Evolutionary conservation across 1,140 invertebrate species (phyloP).

Genomic region (Rhizoglyphus robini): DNA sequence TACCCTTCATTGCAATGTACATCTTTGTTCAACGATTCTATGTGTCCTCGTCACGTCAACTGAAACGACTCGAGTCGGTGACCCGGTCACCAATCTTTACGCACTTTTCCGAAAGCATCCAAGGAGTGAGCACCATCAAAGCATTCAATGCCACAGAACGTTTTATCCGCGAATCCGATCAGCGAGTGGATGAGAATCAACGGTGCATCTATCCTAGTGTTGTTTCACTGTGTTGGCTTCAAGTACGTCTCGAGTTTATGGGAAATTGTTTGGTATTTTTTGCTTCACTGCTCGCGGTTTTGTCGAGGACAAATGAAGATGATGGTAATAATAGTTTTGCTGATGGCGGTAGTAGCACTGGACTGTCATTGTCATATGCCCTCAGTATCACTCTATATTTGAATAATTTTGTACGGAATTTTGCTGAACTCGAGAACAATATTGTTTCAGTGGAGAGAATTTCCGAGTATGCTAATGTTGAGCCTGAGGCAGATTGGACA

Average conservation of each 20-base stretch:
- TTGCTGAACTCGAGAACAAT: too few species aligned
- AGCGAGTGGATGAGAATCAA: too few species aligned
- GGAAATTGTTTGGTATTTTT: too few species aligned
- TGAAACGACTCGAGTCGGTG: slow-evolving; percentile 40
- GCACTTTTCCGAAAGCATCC: slow-evolving; percentile 33
- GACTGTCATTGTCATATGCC: slow-evolving; percentile 96
- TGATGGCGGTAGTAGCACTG: slow-evolving; percentile 82
- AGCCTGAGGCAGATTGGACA: slow-evolving; percentile 33
- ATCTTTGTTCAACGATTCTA: slow-evolving; percentile 43
- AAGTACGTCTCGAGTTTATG: slow-evolving; percentile 33
- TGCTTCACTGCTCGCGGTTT: slow-evolving; percentile 71
- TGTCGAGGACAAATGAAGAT: slow-evolving; percentile 49
- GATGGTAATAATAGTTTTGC: slow-evolving; percentile 74
- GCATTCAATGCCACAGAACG: slow-evolving; percentile 30
- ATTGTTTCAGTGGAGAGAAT: too few species aligned
- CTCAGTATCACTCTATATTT: too few species aligned
- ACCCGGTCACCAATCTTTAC: slow-evolving; percentile 41
- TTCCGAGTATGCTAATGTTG: slow-evolving; percentile 53
- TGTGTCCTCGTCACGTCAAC: slow-evolving; percentile 38
- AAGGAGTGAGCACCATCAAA: slow-evolving; percentile 33
- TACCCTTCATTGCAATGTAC: slow-evolving; percentile 73
- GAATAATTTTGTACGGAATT: too few species aligned
- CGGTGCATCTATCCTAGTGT: slow-evolving; percentile 38
- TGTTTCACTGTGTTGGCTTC: slow-evolving; percentile 31
- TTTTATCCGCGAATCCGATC: slow-evolving; percentile 35